A percentile compares a stretch with the other conserved stretches of the same genome.
These are phyloP conservation scores for Nephrocerus scutellatus DNA, from an alignment of 2,888 invertebrate species.

Conservation along the genomic window DNA sequence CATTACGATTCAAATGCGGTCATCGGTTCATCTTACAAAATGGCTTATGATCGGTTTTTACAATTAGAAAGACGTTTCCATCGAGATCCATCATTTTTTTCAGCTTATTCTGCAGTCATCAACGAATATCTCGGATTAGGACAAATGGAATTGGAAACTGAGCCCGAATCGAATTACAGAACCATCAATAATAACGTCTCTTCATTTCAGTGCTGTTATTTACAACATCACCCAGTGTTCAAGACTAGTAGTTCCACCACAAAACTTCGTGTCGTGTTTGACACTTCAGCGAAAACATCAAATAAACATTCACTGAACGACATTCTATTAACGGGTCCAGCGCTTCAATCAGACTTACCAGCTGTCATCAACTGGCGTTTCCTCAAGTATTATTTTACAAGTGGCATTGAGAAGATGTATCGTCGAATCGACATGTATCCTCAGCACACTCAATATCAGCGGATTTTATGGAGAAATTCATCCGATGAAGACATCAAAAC, in stretches of 20 bases:
- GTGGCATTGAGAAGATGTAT: constrained; percentile 20
- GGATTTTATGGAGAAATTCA: constrained; percentile 16
- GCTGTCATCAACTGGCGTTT: constrained; percentile 13
- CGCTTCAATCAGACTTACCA: constrained; percentile 16
- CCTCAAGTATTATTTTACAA: constrained; percentile 12
- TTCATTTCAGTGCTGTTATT: constrained; percentile 15
- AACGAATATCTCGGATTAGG: constrained; percentile 12
- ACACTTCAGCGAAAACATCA: constrained; percentile 31
- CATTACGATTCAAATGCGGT: not conserved
- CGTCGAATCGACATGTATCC: constrained; percentile 9
- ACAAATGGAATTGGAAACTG: constrained; percentile 12
- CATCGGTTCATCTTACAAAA: constrained; percentile 8
- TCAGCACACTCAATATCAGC: constrained; percentile 13
- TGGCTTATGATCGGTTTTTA: constrained; percentile 12
- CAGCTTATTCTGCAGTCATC: constrained; percentile 9
- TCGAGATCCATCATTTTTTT: constrained; percentile 1
- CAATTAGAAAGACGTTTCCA: constrained; percentile 7
- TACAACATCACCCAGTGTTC: constrained; percentile 8
- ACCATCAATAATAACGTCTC: not conserved
- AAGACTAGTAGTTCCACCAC: constrained; percentile 6
- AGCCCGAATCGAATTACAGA: constrained; percentile 4
- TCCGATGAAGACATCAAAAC: not conserved
- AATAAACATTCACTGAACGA: constrained; percentile 19
- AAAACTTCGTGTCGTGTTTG: constrained; percentile 17
- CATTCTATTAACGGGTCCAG: constrained; percentile 13